Evolutionary conservation across 2,888 invertebrate species (phyloP), one percentile per base, ranked within the genome.

Genomic region (Rhimphoctona megacephalus): DNA sequence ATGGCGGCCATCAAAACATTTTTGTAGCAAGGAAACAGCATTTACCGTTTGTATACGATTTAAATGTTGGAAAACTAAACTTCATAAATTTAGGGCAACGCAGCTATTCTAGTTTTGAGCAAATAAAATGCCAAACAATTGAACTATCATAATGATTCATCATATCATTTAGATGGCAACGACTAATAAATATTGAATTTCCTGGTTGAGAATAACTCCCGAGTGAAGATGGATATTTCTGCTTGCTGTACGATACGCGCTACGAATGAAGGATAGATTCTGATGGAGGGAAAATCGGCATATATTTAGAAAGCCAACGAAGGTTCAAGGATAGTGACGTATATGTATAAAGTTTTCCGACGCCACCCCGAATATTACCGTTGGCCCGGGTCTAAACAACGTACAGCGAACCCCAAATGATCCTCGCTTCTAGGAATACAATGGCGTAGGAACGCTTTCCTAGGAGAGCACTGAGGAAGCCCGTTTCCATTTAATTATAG

Each of bases 351-450:
- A 67, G 83, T 83, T 87, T 89, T 85, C 88, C 78, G 84, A 89
- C 84, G 89, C 90, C 86, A 90, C 88, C 91, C 91, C 88, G 88
- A 86, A 89, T 82, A 82, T 88, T 87, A 87, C 88, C 88, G 90
- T 89, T 91, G 89, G 89, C 87, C 87, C 84, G 89, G 83, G 79
- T 61, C 82, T 80, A 77, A 87, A 88, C 86, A 78, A 86, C 88
- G 86, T 88, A 85, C 88, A 81, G 87, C 87, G 89, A 91, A 88
- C 89, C 87, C 90, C 84, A 88, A 90, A 90, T 89, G 85, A 81
- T 87, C 89, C 90, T 88, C 89, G 86, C 85, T 92, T 92, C 92
- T 92, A 90, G 90, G 92, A 92, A 92, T 87, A 86, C 92, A 92
- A 89, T 81, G 92, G 92, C 92, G 92, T 91, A 92, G 92, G 81